A percentile compares a stretch with the other conserved stretches of the same genome.
Conservation (phyloP, 2,113 vertebrate genomes). For the Antechinus flavipes region DNA sequence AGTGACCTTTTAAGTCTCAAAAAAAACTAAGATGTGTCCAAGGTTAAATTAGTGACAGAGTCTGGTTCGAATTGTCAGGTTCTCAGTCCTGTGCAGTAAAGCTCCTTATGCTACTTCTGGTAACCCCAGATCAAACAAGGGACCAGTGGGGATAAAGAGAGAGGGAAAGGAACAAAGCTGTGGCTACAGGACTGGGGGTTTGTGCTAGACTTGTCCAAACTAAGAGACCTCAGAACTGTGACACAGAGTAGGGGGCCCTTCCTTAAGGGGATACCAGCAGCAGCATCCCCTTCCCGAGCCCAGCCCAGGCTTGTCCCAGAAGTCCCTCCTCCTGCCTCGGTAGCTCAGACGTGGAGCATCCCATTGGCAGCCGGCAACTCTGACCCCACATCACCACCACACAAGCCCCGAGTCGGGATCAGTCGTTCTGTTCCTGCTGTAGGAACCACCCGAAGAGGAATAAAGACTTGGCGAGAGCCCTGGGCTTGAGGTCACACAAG, state of each 20-base stretch:
- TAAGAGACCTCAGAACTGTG: no score
- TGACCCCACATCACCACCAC: no score
- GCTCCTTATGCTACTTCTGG: no score
- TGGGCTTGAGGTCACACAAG: not conserved
- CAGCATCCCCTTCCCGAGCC: no score
- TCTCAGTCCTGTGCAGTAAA: no score
- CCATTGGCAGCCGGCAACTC: not conserved
- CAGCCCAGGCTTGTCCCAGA: not conserved
- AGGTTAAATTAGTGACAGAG: not conserved
- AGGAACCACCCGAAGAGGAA: not conserved
- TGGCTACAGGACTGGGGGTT: no score
- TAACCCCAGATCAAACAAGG: no score
- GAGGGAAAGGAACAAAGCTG: no score
- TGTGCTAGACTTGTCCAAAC: no score
- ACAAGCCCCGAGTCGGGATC: not conserved
- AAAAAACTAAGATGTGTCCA: not conserved
- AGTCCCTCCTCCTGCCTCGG: not conserved
- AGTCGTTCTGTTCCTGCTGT: not conserved
- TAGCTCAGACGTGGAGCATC: no score
- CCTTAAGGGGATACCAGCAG: not conserved
- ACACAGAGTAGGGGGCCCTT: no score
- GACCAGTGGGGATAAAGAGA: no score
- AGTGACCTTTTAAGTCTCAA: not conserved
- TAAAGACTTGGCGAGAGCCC: not conserved
- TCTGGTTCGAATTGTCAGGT: not conserved